Evolutionary conservation across 2,888 invertebrate genomes (phyloP).

Genomic region (Pemphredon lugubris): DNA sequence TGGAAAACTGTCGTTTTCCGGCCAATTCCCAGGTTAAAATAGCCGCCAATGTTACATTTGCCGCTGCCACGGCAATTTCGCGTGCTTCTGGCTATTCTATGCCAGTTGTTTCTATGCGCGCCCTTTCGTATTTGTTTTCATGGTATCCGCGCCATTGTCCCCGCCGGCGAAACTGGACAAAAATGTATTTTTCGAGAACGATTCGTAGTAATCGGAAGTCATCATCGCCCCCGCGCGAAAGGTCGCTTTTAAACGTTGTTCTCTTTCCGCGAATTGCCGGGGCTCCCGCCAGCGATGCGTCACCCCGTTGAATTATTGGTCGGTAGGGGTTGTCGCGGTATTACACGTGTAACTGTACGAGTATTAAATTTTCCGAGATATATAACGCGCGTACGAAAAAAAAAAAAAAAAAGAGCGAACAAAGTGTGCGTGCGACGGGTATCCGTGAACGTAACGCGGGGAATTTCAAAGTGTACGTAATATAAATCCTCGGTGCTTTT

Average conservation of each 20-base stretch:
- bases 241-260: slow-evolving; percentile 43
- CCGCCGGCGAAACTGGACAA: slow-evolving; percentile 24
- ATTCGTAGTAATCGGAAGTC: slow-evolving; percentile 54
- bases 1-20: too few species aligned
- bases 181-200: slow-evolving; percentile 53
- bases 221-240: slow-evolving; percentile 34
- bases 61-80: too few species aligned
- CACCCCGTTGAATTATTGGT: slow-evolving; percentile 20
- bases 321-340: not conserved
- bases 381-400: too few species aligned
- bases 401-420: too few species aligned
- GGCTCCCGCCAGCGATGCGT: not conserved
- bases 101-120: slow-evolving; percentile 4
- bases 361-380: slow-evolving; percentile 2
- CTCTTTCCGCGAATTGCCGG: slow-evolving; percentile 19
- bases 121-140: too few species aligned
- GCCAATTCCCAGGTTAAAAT: too few species aligned
- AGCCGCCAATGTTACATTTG: too few species aligned
- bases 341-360: slow-evolving; percentile 5
- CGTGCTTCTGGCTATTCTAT: too few species aligned
- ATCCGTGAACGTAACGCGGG: not conserved
- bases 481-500: not conserved
- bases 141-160: slow-evolving; percentile 35
- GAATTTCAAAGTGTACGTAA: not conserved
- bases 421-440: too few species aligned